Evolutionary conservation across 2,797 vertebrate species (phyloP).

Genomic region (Rhinichthys osculus): DNA sequence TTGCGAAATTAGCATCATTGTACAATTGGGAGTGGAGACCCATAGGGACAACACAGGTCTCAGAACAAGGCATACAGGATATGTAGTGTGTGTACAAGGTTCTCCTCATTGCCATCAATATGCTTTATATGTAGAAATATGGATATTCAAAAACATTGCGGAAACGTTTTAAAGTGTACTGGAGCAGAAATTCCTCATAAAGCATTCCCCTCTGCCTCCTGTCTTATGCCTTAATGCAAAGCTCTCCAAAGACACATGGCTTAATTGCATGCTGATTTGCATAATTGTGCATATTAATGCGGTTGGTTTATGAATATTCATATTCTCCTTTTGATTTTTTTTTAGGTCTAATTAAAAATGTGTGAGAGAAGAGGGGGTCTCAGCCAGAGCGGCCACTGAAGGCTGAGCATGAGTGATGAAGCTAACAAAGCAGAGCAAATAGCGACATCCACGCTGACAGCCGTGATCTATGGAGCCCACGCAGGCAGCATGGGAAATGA

Average conservation of each 20-base stretch:
- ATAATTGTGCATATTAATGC: constrained; percentile 99
- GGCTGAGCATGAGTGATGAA: constrained; percentile 83
- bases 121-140: constrained; percentile 24
- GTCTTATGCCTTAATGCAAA: constrained; percentile 85
- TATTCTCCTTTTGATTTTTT: constrained; percentile 85
- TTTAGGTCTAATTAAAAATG: constrained; percentile 88
- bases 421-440: constrained; percentile 84
- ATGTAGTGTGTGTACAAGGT: neutral
- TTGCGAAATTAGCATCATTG: constrained; percentile 53
- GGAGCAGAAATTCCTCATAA: constrained; percentile 85
- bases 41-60: constrained; percentile 28
- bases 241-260: constrained; percentile 86
- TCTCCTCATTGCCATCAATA: neutral
- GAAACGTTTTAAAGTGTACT: constrained; percentile 77
- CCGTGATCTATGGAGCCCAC: constrained; percentile 83
- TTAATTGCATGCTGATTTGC: constrained; percentile 97
- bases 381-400: constrained; percentile 72
- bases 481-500: constrained; percentile 80
- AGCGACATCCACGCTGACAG: constrained; percentile 83
- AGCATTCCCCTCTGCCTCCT: constrained; percentile 79
- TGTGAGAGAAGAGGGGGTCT: constrained; percentile 76
- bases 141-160: constrained; percentile 37
- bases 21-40: constrained; percentile 32
- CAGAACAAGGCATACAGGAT: constrained; percentile 4
- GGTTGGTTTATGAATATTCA: constrained; percentile 93